Evolutionary conservation across 2,888 invertebrate genomes (phyloP).

Genomic region (Morpho helenor): DNA sequence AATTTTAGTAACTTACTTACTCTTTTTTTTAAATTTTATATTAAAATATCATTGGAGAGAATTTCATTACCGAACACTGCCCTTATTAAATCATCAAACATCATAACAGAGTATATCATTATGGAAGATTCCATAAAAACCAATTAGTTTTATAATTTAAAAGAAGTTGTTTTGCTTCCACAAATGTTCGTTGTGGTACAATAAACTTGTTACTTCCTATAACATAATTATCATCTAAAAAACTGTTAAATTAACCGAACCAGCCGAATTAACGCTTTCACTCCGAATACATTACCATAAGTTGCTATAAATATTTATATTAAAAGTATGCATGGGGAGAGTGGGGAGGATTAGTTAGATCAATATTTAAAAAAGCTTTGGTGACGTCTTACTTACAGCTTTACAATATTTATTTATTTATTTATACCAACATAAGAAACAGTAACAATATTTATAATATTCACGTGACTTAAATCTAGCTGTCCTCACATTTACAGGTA

Average conservation of each 20-base stretch:
- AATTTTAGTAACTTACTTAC: no score
- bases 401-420: no score
- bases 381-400: no score
- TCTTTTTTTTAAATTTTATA: no score
- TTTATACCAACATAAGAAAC: no score
- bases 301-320: constrained; percentile 47
- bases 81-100: no score
- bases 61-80: no score
- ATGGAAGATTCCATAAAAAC: neutral
- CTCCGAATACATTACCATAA: constrained; percentile 64
- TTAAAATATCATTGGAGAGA: no score
- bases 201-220: constrained; percentile 22
- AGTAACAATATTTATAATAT: no score
- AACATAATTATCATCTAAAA: constrained; percentile 23
- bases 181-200: constrained; percentile 14
- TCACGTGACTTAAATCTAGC: no score
- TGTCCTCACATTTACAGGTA: no score
- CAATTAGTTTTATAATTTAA: neutral
- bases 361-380: neutral
- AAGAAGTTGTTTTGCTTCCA: constrained; percentile 8
- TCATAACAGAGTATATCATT: no score
- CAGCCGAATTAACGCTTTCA: constrained; percentile 59
- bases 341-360: constrained; percentile 15
- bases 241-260: constrained; percentile 27
- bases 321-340: constrained; percentile 33